phyloP scores from a whole-genome alignment of 2,888 invertebrate species.

The Himalopsyche anomala region DNA sequence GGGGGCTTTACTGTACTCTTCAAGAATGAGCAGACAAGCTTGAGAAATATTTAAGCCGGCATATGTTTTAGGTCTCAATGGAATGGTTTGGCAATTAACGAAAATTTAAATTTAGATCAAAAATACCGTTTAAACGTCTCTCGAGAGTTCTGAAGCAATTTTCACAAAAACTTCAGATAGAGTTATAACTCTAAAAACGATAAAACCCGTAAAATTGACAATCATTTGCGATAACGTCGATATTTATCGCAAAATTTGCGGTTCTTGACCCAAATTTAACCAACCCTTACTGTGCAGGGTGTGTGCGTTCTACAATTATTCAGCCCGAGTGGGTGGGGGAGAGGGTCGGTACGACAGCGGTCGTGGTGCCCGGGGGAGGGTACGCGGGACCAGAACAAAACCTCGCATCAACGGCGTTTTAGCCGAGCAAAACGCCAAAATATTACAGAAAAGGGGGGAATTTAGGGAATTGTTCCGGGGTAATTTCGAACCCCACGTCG shows the following conservation, averaged over 20 bases:
- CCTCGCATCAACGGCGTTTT: constrained; percentile 2
- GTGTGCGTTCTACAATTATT: constrained; percentile 36
- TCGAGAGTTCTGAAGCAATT: too few relatives aligned
- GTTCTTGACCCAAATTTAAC: constrained; percentile 35
- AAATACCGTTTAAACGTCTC: too few relatives aligned
- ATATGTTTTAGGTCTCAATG: too few relatives aligned
- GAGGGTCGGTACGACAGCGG: constrained; percentile 9
- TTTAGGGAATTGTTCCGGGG: neutral
- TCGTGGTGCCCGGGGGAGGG: neutral
- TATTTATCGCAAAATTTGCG: constrained; percentile 34
- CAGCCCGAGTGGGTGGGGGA: neutral
- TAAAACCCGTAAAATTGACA: neutral
- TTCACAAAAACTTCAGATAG: too few relatives aligned
- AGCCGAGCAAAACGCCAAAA: constrained; percentile 34
- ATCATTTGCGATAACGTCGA: neutral
- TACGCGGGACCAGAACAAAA: constrained; percentile 8
- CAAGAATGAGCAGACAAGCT: too few relatives aligned
- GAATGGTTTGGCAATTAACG: too few relatives aligned
- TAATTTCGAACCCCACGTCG: neutral
- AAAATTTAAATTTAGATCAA: too few relatives aligned
- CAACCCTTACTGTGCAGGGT: constrained; percentile 27
- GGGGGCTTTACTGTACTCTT: too few relatives aligned
- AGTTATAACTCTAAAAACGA: neutral
- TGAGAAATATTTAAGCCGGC: too few relatives aligned
- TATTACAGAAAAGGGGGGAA: neutral